Evolutionary conservation across 2,888 invertebrate genomes (phyloP).

Genomic region (Oegoconia quadripuncta): DNA sequence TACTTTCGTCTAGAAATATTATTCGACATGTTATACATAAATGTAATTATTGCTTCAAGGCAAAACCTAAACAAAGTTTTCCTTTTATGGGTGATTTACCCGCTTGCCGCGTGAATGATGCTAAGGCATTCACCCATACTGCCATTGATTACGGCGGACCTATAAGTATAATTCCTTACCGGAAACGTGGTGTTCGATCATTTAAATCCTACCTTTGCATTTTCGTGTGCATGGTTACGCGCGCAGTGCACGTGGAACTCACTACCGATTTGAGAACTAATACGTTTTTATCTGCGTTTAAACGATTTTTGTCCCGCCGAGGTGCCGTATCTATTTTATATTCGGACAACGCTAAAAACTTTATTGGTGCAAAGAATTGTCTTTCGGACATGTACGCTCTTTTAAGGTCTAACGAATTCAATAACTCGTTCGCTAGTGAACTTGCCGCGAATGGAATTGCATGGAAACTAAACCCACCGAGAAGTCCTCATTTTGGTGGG

Average conservation of each 20-base stretch:
- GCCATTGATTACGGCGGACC: slow-evolving; percentile 8
- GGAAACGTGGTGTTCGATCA: not conserved
- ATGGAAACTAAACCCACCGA: slow-evolving; percentile 8
- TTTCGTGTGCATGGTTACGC: slow-evolving; percentile 3
- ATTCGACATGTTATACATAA: slow-evolving; percentile 1
- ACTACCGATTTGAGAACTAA: slow-evolving; percentile 2
- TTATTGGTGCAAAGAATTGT: slow-evolving; percentile 1
- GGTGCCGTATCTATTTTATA: slow-evolving; percentile 7
- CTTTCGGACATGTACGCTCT: slow-evolving; percentile 1
- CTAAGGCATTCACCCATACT: slow-evolving; percentile 4
- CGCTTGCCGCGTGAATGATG: slow-evolving; percentile 4
- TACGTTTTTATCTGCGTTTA: slow-evolving; percentile 7
- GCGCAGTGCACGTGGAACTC: slow-evolving; percentile 4
- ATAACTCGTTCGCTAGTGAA: slow-evolving; percentile 1
- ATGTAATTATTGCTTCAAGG: slow-evolving; percentile 6
- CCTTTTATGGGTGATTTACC: slow-evolving; percentile 3
- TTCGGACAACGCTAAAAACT: slow-evolving; percentile 7
- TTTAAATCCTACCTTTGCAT: slow-evolving; percentile 6
- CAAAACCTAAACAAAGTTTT: not conserved
- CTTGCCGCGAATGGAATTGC: slow-evolving; percentile 4
- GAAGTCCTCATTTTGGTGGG: slow-evolving; percentile 8
- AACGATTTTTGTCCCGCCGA: slow-evolving; percentile 9
- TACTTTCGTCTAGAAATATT: slow-evolving; percentile 3
- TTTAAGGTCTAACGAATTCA: not conserved
- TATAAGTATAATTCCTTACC: not conserved